Evolutionary conservation across 2,888 invertebrate genomes (phyloP), one percentile per base, ranked within the genome.

Genomic region (Xylocampa areola): DNA sequence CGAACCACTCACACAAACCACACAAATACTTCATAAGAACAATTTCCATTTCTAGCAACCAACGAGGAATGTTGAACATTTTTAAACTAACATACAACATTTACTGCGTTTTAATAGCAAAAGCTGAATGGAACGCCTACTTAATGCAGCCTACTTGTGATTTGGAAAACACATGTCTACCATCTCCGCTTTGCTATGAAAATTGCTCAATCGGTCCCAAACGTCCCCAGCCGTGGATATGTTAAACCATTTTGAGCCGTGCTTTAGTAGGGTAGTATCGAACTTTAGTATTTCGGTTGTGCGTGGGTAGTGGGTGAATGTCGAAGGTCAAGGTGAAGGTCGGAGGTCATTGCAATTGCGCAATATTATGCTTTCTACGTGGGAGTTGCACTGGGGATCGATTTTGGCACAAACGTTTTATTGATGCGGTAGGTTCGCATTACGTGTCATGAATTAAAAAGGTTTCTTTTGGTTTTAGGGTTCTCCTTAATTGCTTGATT

Each of bases 281-380:
- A 86, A 79, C 83, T 86, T 77, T 86, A 84, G 53, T 80, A 86
- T 87, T 88, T 85, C 54, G 76, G 76, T 45, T 48, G 48, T 49
- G 76, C 54, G 78, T 79, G 75, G 77, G 77, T 54, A 52, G 50
- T 41, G 44, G 63, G 43, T 69, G 7, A 66, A 76, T 70, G 68
- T 57, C 47, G 37, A 27, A 60, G 82, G 76, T 83, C 74, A 85
- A 84, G 86, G 86, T 84, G 69, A 77, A 57, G 60, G 75, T 51
- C 59, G 62, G 77, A 83, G 87, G 85, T 86, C 85, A 80, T 57
- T 85, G 86, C 86, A 85, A 70, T 79, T 84, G 84, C 85, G 86
- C 84, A 84, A 79, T 69, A 58, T 62, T 60, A 40, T n/a, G 16
- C 37, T 50, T 48, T 45, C 45, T 52, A 35, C 19, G 55, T 32